Base-by-base conservation (phyloP, 1,140 invertebrate species). In the Popillia japonica region DNA sequence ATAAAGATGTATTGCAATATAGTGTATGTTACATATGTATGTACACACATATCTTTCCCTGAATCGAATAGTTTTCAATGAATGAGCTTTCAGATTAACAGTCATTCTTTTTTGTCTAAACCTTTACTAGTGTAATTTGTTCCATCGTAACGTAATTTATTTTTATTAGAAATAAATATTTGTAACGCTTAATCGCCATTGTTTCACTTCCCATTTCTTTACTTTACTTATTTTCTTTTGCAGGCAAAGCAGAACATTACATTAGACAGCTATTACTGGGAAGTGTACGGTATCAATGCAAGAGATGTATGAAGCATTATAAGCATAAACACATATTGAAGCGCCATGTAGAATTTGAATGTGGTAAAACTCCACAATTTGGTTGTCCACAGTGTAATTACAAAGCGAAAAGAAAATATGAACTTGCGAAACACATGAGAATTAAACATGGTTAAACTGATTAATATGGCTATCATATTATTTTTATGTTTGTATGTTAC, bases 301-400 rank as follows among this genome's bases (percentile, higher is more conserved):
- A 87, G 75, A 88, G 88, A 79, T 92, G 91, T 84, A 87, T 89
- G 22, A 90, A 90, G 76, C 86, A 86, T 78, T 90, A 90, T 85
- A 89, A 89, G 84, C 87, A 88, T 82, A 89, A 88, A 78, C 87
- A 87, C 81, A 87, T 87, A 6, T 81, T 90, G 64, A 82, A 79
- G 10, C 83, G 85, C 72, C 89, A 90, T 76, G 73, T 87, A 22
- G 81, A 81, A 34, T 84, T 83, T 42, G 89, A 90, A 83, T 94
- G 93, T 84, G 90, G 91, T 11, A 90, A 92, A 81, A 88, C 89
- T 78, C 91, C 92, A 9, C 77, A 77, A 40, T 80, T 81, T 75
- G 6, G 75, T 41, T 84, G 84, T 77, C 14, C 55, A 42, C 14
- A 41, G 4, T 80, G 79, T 22, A 9, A 73, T 10, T 34, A 68